A percentile compares a stretch with the other conserved stretches of the same genome.
These are phyloP conservation scores for Brachionus sp. DNA, from an alignment of 1,140 invertebrate species.

Conservation along the genomic window DNA sequence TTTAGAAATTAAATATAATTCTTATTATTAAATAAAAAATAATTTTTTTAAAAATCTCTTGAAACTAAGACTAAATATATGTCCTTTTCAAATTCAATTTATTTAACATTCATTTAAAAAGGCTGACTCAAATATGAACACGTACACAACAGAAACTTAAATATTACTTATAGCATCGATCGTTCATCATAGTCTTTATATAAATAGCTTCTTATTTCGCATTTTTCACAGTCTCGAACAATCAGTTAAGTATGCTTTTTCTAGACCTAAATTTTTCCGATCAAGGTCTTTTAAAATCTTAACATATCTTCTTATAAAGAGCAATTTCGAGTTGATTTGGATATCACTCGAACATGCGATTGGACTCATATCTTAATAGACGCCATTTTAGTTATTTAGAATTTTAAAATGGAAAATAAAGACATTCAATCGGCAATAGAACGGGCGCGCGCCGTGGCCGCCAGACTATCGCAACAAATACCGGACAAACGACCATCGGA, in stretches of 20 bases:
- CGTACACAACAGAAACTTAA: neutral
- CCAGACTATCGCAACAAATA: constrained; percentile 11
- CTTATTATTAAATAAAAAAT: too few relatives aligned
- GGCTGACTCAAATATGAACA: constrained; percentile 2
- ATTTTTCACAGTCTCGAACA: neutral
- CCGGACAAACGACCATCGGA: constrained; percentile 12
- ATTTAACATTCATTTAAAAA: neutral
- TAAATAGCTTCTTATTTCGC: constrained; percentile 25
- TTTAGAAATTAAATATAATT: too few relatives aligned
- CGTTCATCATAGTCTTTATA: neutral
- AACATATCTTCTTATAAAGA: neutral
- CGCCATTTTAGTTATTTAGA: constrained; percentile 24
- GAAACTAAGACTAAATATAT: neutral
- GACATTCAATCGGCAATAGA: constrained; percentile 43
- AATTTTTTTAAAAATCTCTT: neutral
- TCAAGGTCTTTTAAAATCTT: neutral
- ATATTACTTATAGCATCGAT: neutral
- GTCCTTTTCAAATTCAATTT: neutral
- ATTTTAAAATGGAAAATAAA: constrained; percentile 29
- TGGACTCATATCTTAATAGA: neutral
- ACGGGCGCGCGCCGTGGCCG: constrained; percentile 3
- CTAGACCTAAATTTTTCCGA: neutral
- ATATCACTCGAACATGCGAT: neutral
- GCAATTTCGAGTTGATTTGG: neutral
- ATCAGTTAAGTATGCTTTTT: neutral